Base-by-base conservation (phyloP, 2,888 invertebrate genomes). In the Eupithecia tripunctaria region DNA sequence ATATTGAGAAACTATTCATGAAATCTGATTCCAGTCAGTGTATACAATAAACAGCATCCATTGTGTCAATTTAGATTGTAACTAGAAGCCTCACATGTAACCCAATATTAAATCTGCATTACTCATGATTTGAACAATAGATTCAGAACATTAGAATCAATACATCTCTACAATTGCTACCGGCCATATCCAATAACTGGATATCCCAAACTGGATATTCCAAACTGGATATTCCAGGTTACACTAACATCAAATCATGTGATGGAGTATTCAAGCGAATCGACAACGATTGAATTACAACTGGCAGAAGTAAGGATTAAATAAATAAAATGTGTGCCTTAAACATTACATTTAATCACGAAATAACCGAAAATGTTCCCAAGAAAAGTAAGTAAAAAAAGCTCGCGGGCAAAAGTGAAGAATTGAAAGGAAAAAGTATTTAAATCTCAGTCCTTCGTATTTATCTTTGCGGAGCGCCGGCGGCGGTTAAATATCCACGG, bases 401-500 rank as follows among this genome's bases (percentile, higher is more conserved):
- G 78, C 79, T 82, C 80, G 80, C 82, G 80, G 85, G 82, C 80
- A 82, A 83, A 86, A 83, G 82, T 82, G 82, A 84, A 85, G 84
- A 86, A 88, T 85, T 84, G 83, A 84, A 86, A 87, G 84, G 84
- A 87, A 90, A 89, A 91, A 89, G 88, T 91, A 91, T 91, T 92
- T 90, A 91, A 92, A 91, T 90, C 89, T 86, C 85, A 84, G 87
- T 84, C 85, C 85, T 86, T 89, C 87, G 88, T 92, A 91, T 92
- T 92, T 92, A 89, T 90, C 89, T 91, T 91, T 87, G 85, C 84
- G 83, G 85, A 88, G 84, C 88, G 89, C 90, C 87, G 84, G 77
- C 84, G 86, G 91, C 88, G 88, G 89, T 91, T 91, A 90, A 91
- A 92, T 91, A 91, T 91, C 91, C 88, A 88, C 85, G 88, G 88